Evolutionary conservation across 2,113 vertebrate genomes (phyloP), one percentile per base, ranked within the genome.

Genomic region (Formicarius rufipectus): DNA sequence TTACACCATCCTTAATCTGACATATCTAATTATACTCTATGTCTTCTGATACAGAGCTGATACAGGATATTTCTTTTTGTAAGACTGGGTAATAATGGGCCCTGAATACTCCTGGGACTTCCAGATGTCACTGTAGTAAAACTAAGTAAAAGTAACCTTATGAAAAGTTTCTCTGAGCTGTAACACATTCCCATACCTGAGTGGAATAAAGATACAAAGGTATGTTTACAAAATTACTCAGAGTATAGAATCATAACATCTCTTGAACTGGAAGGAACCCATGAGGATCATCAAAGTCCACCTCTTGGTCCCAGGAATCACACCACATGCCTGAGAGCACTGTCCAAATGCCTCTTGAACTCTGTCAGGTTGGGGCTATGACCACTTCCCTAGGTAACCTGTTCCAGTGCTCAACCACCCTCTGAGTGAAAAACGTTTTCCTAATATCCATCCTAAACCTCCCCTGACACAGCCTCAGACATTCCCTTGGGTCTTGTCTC

Each of bases 261-360:
- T 71, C 40, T 22, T 49, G 64, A 71, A 12, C 0, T 50, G 56
- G 25, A 63, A 56, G 31, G 8, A 8, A 30, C 15, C 55, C 35
- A 49, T 9, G 10, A 25, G 18, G 35, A 4, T 31, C 9, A 37
- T 28, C 72, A 42, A 55, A 76, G 31, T 27, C 22, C 21, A 33
- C 0, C 18, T 63, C 22, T 15, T 28, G 31, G 27, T 21, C 22
- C 9, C 0, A 2, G 49, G 27, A 49, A 24, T 35, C 13, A 20
- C 62, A 75, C 14, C 8, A 4, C 8, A 15, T 66, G 21, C 30
- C 21, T 23, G 10, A 66, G 30, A 66, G 30, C 21, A 22, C 16
- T 45, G 30, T 66, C 21, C 30, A 44, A 33, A 33, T 10, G 13
- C 15, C 22, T 56, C 14, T 71, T 50, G 35, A 19, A 24, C 9